Evolutionary conservation across 2,797 vertebrate species (phyloP).

Genomic region (Micromesistius poutassou): DNA sequence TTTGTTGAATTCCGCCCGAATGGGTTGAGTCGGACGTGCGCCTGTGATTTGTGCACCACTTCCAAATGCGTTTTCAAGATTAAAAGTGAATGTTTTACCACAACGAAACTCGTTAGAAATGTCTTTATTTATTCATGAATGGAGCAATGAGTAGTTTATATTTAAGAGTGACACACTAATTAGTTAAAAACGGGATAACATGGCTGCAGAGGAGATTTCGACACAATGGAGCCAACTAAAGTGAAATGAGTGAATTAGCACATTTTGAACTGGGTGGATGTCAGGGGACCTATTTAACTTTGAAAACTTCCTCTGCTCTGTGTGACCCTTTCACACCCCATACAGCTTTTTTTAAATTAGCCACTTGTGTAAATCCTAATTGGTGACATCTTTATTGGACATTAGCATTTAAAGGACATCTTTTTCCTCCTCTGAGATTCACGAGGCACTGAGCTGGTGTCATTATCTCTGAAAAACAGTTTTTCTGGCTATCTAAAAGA

Average conservation of each 20-base stretch:
- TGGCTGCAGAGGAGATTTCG: background rate
- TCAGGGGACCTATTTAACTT: background rate
- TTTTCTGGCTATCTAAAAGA: slow-evolving; percentile 54
- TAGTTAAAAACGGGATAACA: background rate
- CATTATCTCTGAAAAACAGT: slow-evolving; percentile 44
- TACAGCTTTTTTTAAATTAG: slow-evolving; percentile 1
- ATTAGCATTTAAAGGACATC: slow-evolving; percentile 55
- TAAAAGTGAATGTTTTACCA: background rate
- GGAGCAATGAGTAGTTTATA: background rate
- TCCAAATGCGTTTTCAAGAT: background rate
- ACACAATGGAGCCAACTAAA: background rate
- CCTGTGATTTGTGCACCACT: background rate
- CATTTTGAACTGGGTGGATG: background rate
- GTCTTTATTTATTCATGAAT: background rate
- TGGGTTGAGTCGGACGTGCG: background rate
- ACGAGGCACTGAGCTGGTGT: slow-evolving; percentile 52
- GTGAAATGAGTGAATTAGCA: background rate
- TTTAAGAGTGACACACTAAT: background rate
- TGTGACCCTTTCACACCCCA: background rate
- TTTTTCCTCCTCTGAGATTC: slow-evolving; percentile 54
- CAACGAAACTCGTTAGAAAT: background rate
- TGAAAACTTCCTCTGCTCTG: slow-evolving; percentile 32
- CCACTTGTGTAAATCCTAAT: slow-evolving; percentile 49
- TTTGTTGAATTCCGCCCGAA: too few species aligned
- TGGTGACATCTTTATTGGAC: slow-evolving; percentile 58